A percentile compares a stretch with the other conserved stretches of the same genome.
Evolutionary conservation across 2,797 vertebrate species (phyloP).

Genomic region (Onychomys leucogaster): DNA sequence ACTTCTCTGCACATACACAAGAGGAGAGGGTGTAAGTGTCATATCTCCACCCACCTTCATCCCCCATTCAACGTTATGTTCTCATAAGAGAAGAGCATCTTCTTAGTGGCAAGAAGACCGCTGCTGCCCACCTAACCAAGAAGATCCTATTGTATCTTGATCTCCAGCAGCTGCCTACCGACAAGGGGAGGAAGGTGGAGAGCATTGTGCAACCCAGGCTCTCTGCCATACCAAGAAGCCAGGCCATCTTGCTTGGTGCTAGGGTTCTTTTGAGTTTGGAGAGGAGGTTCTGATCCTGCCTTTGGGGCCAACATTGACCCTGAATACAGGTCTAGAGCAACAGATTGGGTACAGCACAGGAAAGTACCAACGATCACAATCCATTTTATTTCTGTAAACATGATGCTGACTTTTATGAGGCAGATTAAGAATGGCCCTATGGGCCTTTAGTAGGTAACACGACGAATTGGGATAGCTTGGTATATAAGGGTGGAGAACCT

Average conservation of each 20-base stretch:
- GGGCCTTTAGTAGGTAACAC: neutral
- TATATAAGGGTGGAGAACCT: neutral
- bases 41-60: neutral
- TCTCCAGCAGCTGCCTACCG: neutral
- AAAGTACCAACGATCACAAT: neutral
- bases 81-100: neutral
- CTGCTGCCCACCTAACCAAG: neutral
- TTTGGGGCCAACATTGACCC: neutral
- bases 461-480: slow-evolving; percentile 60
- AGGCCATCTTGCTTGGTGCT: slow-evolving; percentile 32
- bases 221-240: neutral
- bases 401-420: slow-evolving; percentile 10
- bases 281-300: slow-evolving; percentile 31
- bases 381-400: slow-evolving; percentile 55
- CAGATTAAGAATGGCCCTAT: slow-evolving; percentile 42
- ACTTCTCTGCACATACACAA: neutral
- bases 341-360: neutral
- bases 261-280: slow-evolving; percentile 26
- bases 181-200: neutral
- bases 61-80: neutral
- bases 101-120: neutral
- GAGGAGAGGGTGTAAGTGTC: neutral
- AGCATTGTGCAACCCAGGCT: neutral
- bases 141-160: neutral
- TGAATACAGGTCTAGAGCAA: neutral